phyloP scores from a whole-genome alignment of 2,113 vertebrate species.

The Nipponia nippon region DNA sequence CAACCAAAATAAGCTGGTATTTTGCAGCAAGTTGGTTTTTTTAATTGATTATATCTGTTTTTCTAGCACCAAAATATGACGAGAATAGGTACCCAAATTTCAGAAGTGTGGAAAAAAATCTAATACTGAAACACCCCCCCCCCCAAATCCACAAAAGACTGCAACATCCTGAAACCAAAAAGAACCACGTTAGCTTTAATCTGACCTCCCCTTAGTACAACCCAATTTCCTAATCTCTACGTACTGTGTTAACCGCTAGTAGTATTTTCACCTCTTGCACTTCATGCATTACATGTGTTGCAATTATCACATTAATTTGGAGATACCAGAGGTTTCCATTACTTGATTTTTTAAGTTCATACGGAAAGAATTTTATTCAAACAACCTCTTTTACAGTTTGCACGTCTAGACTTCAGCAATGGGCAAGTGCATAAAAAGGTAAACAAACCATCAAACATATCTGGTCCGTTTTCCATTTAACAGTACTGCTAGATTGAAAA shows the following conservation, averaged over 20 bases:
- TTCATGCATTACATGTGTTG: neutral
- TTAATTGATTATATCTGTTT: neutral
- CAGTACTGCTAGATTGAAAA: neutral
- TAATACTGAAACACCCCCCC: neutral
- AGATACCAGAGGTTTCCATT: neutral
- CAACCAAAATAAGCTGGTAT: neutral
- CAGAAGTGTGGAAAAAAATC: neutral
- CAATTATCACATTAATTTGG: neutral
- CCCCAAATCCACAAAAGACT: neutral
- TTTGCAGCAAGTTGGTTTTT: neutral
- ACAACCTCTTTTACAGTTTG: neutral
- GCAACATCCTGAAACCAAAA: neutral
- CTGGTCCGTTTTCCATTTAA: neutral
- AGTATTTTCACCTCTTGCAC: neutral
- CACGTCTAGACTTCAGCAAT: neutral
- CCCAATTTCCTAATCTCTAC: neutral
- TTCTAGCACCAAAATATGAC: neutral
- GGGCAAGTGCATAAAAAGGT: neutral
- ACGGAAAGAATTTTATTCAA: neutral
- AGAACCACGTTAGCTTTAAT: neutral
- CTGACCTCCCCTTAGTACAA: neutral
- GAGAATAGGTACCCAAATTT: neutral
- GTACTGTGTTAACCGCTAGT: neutral
- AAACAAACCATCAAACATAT: neutral
- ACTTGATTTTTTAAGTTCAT: neutral